Evolutionary conservation across 2,888 invertebrate species (phyloP).

Genomic region (Drosophila limbata): DNA sequence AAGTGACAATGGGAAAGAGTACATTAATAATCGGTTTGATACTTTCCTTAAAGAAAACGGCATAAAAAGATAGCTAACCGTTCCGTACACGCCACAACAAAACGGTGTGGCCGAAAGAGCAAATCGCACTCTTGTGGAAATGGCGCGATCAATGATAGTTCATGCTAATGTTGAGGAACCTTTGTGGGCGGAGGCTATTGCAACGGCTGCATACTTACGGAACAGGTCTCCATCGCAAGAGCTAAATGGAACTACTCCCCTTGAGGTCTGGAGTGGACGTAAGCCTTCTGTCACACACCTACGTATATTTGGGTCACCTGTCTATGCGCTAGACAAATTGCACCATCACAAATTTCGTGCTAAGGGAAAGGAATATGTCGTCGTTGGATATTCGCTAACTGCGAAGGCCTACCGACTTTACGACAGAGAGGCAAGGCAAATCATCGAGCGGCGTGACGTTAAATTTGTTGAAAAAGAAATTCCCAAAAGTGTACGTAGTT

Average conservation of each 20-base stretch:
- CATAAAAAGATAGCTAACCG: neutral
- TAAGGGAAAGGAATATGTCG: neutral
- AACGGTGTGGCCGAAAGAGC: too few relatives aligned
- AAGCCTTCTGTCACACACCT: slow-evolving; percentile 2
- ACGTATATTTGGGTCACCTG: neutral
- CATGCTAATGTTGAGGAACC: neutral
- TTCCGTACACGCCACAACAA: too few relatives aligned
- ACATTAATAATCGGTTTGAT: neutral
- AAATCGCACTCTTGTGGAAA: neutral
- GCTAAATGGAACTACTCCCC: neutral
- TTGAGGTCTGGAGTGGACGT: neutral
- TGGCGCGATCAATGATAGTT: slow-evolving; percentile 7
- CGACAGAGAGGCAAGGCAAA: neutral
- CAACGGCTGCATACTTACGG: slow-evolving; percentile 1
- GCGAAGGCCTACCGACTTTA: slow-evolving; percentile 3
- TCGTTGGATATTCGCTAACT: slow-evolving; percentile 1
- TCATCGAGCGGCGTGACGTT: slow-evolving; percentile 1
- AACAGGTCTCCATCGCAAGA: slow-evolving; percentile 6
- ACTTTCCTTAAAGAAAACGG: neutral
- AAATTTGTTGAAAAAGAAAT: neutral
- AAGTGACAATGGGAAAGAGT: slow-evolving; percentile 1
- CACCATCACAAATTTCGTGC: neutral
- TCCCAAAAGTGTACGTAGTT: neutral
- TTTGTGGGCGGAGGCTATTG: slow-evolving; percentile 4
- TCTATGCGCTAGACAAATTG: neutral